Evolutionary conservation across 2,797 vertebrate genomes (phyloP), one percentile per base, ranked within the genome.

Genomic region (Antennarius maculatus): DNA sequence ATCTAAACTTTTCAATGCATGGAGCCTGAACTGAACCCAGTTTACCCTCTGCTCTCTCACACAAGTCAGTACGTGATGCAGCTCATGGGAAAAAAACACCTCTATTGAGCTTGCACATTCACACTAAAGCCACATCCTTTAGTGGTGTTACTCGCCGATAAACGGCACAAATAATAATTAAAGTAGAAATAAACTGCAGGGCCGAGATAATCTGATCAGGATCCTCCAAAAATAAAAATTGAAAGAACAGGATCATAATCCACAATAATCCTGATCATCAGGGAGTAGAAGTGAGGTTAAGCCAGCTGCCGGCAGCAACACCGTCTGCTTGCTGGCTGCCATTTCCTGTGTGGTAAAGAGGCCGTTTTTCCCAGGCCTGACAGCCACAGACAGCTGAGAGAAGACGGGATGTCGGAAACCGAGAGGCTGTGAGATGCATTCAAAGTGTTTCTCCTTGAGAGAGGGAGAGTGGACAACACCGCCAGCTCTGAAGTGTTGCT

Each of bases 291-390:
- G 48, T 11, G 66, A 65, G 27, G 59, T 39, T 54, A 61, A 57
- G 31, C 70, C 43, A 66, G 66, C 56, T 64, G 53, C 17, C 45
- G 45, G 59, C 45, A 60, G 31, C 37, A 39, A 42, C n/a, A 3
- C 28, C 31, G 50, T 55, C 64, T 58, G 49, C 54, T 72, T 54
- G 69, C 43, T 51, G 77, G 76, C 63, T 79, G 65, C 66, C 55
- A 87, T 77, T 89, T 91, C 86, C 89, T 88, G 78, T 90, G 78
- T 61, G 76, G 41, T 84, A 81, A 62, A 69, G 65, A 81, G 45
- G 29, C 66, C 66, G 68, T 77, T 86, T 91, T 6, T 88, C 84
- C 78, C 85, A 86, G 79, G 86, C 80, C 61, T 66, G 80, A 82
- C 69, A 69, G 80, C 70, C 74, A 64, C 76, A 73, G 79, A 80